Conservation (phyloP, 64 coral and sea anemone species). For the Hydrozoanthus tunicans region DNA sequence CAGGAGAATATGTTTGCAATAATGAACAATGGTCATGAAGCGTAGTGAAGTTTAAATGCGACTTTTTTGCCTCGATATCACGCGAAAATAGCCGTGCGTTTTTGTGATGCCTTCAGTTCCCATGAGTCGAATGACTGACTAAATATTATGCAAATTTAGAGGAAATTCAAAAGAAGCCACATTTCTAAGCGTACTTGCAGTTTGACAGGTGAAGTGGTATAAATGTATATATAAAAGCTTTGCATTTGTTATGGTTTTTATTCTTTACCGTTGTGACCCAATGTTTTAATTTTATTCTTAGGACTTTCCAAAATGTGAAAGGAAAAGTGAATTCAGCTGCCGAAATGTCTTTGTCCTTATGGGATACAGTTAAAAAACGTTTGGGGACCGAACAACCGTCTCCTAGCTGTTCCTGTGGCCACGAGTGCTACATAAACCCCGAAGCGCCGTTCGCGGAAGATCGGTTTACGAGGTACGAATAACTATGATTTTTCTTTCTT, state of each 20-base stretch:
- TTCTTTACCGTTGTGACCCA: conserved; percentile 13
- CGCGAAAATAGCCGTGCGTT: conserved; percentile 23
- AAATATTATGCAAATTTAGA: conserved; percentile 46
- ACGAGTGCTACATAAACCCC: conserved; percentile 62
- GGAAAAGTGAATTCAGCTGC: conserved; percentile 58
- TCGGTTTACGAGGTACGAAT: conserved; percentile 74
- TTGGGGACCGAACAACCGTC: conserved; percentile 63
- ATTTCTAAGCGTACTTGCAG: neutral
- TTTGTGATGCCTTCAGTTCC: neutral
- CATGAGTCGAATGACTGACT: neutral
- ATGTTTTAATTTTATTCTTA: conserved; percentile 50
- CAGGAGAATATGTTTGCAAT: neutral
- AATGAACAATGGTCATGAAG: conserved; percentile 9
- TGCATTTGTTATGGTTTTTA: neutral
- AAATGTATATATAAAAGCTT: neutral
- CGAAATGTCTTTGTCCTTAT: conserved; percentile 74
- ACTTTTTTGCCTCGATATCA: conserved; percentile 29
- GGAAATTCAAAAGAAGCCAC: neutral
- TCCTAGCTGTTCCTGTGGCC: conserved; percentile 62
- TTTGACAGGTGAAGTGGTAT: neutral
- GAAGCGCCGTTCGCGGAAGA: conserved; percentile 78
- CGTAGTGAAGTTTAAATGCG: conserved; percentile 3
- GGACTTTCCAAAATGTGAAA: conserved; percentile 72
- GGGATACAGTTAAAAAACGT: conserved; percentile 73
- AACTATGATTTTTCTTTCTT: neutral